phyloP scores from a whole-genome alignment of 2,888 invertebrate genomes.

The Ornithoptera priamus region DNA sequence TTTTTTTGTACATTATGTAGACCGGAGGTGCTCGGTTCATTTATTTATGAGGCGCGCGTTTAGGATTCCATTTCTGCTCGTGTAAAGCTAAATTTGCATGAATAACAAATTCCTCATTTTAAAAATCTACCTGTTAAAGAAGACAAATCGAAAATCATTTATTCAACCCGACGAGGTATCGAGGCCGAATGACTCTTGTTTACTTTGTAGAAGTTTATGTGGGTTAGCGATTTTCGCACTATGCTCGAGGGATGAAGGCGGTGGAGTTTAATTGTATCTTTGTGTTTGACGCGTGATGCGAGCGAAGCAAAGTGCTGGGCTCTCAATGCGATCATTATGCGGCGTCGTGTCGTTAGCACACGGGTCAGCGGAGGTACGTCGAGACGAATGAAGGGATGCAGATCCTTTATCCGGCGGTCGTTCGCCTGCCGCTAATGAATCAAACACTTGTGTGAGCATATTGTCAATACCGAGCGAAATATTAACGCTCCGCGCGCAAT shows the following conservation, averaged over 20 bases:
- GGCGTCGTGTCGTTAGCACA: conserved; percentile 65
- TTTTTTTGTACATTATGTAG: conserved; percentile 41
- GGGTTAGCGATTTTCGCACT: conserved; percentile 58
- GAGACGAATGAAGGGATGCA: conserved; percentile 68
- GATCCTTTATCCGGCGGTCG: conserved; percentile 70
- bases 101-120: conserved; percentile 72
- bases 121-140: conserved; percentile 72
- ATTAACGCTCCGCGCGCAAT: conserved; percentile 59
- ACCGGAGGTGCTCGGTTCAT: conserved; percentile 44
- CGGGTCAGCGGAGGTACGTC: conserved; percentile 67
- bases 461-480: conserved; percentile 73
- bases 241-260: conserved; percentile 48
- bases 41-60: conserved; percentile 71
- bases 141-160: conserved; percentile 69
- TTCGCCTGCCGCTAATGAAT: conserved; percentile 75
- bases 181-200: conserved; percentile 60
- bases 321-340: conserved; percentile 72
- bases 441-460: conserved; percentile 66
- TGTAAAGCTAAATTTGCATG: conserved; percentile 74
- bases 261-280: conserved; percentile 47
- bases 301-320: conserved; percentile 60
- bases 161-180: conserved; percentile 62
- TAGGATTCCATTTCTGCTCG: conserved; percentile 74
- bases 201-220: conserved; percentile 54
- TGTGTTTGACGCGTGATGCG: conserved; percentile 49